A percentile compares a stretch with the other conserved stretches of the same genome.
Evolutionary conservation across 2,113 vertebrate genomes (phyloP).

Genomic region (Turdus rufiventris): DNA sequence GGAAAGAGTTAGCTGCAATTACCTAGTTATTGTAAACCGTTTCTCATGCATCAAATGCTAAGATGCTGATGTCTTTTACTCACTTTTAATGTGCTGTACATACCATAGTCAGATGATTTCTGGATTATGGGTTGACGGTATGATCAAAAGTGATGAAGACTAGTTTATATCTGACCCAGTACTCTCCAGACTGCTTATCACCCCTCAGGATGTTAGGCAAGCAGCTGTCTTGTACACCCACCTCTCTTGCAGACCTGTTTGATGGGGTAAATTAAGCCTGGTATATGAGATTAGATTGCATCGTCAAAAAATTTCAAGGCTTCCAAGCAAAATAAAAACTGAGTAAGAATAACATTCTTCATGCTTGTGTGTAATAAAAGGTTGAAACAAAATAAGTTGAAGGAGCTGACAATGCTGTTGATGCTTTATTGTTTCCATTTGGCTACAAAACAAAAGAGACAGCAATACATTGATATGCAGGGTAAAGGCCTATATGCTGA

Average conservation of each 20-base stretch:
- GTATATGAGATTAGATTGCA: background rate
- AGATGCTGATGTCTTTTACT: background rate
- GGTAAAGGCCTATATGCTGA: constrained; percentile 17
- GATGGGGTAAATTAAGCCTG: background rate
- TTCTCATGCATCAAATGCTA: background rate
- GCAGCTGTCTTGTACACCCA: background rate
- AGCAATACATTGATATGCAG: background rate
- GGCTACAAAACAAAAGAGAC: constrained; percentile 12
- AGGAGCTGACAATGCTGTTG: background rate
- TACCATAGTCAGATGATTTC: background rate
- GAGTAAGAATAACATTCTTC: background rate
- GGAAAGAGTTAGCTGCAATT: background rate
- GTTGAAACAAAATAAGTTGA: background rate
- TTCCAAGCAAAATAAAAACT: background rate
- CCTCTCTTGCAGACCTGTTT: background rate
- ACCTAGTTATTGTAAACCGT: background rate
- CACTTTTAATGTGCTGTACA: background rate
- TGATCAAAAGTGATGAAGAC: background rate
- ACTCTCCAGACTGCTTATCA: background rate
- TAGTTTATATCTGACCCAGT: background rate
- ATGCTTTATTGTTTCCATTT: constrained; percentile 7
- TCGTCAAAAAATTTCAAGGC: background rate
- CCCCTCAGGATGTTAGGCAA: background rate
- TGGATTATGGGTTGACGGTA: background rate
- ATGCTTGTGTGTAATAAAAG: background rate